Evolutionary conservation across 2,888 invertebrate genomes (phyloP).

Genomic region (Labia minor): DNA sequence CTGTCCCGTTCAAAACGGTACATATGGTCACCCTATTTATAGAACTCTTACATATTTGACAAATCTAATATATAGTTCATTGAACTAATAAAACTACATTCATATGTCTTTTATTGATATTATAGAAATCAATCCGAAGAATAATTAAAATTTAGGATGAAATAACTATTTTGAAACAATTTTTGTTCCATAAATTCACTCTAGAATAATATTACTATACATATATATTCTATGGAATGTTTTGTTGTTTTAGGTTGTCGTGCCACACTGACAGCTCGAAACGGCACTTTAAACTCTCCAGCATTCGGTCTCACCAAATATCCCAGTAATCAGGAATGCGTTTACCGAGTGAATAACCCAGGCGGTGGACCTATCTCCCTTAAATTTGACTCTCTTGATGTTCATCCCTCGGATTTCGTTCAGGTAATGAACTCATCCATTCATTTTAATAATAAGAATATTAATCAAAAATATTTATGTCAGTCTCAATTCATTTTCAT

Average conservation of each 20-base stretch:
- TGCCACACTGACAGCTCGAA: slow-evolving; percentile 69
- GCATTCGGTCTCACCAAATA: slow-evolving; percentile 76
- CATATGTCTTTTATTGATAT: too few relatives aligned
- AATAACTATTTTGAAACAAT: too few relatives aligned
- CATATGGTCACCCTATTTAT: too few relatives aligned
- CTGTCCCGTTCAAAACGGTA: too few relatives aligned
- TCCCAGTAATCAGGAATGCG: slow-evolving; percentile 86
- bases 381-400: slow-evolving; percentile 75
- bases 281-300: slow-evolving; percentile 81
- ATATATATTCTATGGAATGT: too few relatives aligned
- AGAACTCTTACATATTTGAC: too few relatives aligned
- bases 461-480: neutral
- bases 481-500: neutral
- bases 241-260: slow-evolving; percentile 56
- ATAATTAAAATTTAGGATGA: too few relatives aligned
- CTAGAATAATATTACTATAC: too few relatives aligned
- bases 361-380: slow-evolving; percentile 76
- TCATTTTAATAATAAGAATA: slow-evolving; percentile 8
- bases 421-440: slow-evolving; percentile 55
- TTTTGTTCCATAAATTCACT: too few relatives aligned
- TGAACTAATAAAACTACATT: too few relatives aligned
- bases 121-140: too few relatives aligned
- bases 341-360: slow-evolving; percentile 74
- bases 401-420: slow-evolving; percentile 79
- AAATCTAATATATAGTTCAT: too few relatives aligned